Conservation (phyloP, 2,797 vertebrate genomes). For the Poliocrania exsul region DNA sequence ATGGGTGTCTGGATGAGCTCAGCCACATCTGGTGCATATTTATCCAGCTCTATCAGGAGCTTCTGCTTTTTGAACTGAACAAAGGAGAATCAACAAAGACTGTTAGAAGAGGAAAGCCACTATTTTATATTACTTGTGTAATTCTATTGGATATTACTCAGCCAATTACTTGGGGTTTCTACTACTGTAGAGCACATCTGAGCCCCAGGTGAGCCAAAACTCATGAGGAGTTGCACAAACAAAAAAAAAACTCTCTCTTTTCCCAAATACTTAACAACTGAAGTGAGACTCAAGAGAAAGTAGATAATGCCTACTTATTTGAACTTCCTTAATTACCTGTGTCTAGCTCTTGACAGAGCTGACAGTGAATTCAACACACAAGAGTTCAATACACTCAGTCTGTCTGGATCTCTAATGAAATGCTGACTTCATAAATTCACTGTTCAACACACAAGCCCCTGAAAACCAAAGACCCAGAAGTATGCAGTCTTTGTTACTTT, state of each 20-base stretch:
- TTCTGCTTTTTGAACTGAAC: conserved; percentile 95
- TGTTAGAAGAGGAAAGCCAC: background rate
- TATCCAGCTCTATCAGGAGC: conserved; percentile 88
- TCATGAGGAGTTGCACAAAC: background rate
- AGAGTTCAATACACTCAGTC: background rate
- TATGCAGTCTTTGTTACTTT: background rate
- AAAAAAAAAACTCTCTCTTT: fast-evolving
- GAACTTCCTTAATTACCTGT: background rate
- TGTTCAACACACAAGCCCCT: background rate
- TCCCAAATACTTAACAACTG: background rate
- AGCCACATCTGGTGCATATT: conserved; percentile 88
- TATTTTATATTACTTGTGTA: background rate
- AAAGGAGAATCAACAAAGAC: background rate
- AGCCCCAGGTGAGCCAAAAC: background rate
- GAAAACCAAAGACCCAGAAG: background rate
- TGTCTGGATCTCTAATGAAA: background rate
- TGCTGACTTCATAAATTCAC: background rate
- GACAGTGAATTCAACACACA: background rate
- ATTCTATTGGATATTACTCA: background rate
- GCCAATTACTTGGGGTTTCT: background rate
- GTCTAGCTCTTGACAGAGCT: background rate
- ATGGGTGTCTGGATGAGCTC: conserved; percentile 92
- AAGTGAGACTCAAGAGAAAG: background rate
- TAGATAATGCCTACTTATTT: background rate
- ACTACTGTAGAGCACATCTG: background rate